Evolutionary conservation across 2,888 invertebrate genomes (phyloP), one percentile per base, ranked within the genome.

Genomic region (Spodoptera picta): DNA sequence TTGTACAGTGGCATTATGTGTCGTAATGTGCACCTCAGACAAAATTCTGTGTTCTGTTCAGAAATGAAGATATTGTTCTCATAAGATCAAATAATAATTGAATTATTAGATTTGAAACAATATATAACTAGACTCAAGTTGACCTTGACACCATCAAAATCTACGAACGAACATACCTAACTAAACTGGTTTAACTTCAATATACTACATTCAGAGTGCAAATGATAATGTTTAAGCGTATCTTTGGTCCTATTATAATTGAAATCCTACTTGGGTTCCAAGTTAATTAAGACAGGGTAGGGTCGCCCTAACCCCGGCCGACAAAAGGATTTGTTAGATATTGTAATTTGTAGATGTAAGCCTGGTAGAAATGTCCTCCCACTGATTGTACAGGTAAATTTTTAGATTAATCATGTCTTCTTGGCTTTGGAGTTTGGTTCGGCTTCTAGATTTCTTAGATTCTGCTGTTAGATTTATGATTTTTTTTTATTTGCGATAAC

Each of bases 191-290:
- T n/a, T 4, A 60, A 61, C 63, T 52, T 58, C 48, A 56, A 49
- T 52, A 62, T 23, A 58, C 46, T 65, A 75, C 65, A 58, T 67
- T 43, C 49, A 49, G 44, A 81, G 72, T 75, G 73, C 57, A 80
- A 81, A 82, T 82, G 79, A 81, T 82, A 80, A 84, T 76, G 74
- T 75, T 73, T 63, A 65, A 80, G 75, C 75, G 70, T 80, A 77
- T 75, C 82, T 83, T 83, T 84, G 83, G 82, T 79, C 71, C 81
- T 71, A 82, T 83, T 88, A 84, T 91, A 92, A 92, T 91, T 91
- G 91, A 83, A 89, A 88, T 89, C 88, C 89, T 90, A 83, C 84
- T 81, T 81, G 85, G 88, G 88, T 72, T 79, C 63, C 63, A 73
- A 81, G 80, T 84, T 86, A 88, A 90, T 90, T 89, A 90, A 88